Base-by-base conservation (phyloP, 2,888 invertebrate species). In the Glyphotaelius pellucidus region DNA sequence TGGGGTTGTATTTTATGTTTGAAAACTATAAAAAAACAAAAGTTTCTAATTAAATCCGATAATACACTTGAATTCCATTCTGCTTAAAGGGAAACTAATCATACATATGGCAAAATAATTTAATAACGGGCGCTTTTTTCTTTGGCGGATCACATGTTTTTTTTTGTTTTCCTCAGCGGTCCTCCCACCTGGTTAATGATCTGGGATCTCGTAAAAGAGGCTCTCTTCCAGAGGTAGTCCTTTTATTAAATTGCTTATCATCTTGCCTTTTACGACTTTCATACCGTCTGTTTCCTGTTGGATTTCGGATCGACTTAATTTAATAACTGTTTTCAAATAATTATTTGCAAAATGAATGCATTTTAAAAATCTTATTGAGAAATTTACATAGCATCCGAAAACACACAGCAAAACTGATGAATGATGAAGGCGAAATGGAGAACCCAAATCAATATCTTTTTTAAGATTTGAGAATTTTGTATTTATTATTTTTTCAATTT, bases 211-310 rank as follows among this genome's bases (percentile, higher is more conserved):
- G 35, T 83, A 83, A 83, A 83, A 35, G 83, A 83, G 32, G 35
- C 32, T 12, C 25, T 38, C 19, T 19, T n/a, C 35, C 83, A 35
- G 35, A 83, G 35, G 35, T 25, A 25, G 5, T 35, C 83, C 83
- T 35, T 38, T 83, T 83, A 35, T 83, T 83, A 83, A 83, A 83
- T 83, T 83, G 35, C 83, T 83, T 25, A 83, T 83, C 35, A 32
- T 83, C 83, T 35, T 32, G 5, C 2, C 35, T 83, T 83, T n/a
- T 67, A 67, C 67, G 25, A 67, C 67, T 67, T 25, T 67, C 25
- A 25, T 67, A 9, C 1, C 67, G 9, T 67, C 9, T 67, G n/a
- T 67, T 25, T 7, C 67, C 67, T n/a, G 67, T 67, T 67, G 67
- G 5, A 67, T 9, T 67, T 25, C 25, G 1, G n/a, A 67, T 67